Evolutionary conservation across 2,113 vertebrate genomes (phyloP), one percentile per base, ranked within the genome.

Genomic region (Aspidoscelis tigris): DNA sequence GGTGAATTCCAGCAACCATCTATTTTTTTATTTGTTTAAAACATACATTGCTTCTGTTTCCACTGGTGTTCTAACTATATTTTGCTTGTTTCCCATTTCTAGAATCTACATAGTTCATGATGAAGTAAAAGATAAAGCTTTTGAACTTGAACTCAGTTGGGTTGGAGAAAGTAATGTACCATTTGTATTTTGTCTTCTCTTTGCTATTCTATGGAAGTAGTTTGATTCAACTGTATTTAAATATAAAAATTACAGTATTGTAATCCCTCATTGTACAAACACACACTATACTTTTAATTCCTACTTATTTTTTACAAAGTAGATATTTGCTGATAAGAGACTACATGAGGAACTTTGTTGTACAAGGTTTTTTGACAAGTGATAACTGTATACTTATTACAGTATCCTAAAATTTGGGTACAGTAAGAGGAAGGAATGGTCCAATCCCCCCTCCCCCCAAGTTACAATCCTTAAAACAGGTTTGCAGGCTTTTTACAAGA

Each of bases 71-170:
- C 2, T 58, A 43, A 72, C 43, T 41, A 33, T 39, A 14, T 4
- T 43, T 80, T 47, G 71, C 84, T 2, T 83, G 89, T 70, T 91
- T 76, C 90, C 7, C 95, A 2, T 70, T 80, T 95, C n/a, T 91
- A 99, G 99, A 96, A 99, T 99, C 96, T 99, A 99, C 96, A 99
- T 99, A 84, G 98, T 99, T 86, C 99, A 99, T 0, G 99, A 99
- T 89, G 99, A 99, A 96, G 99, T 99, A 88, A 99, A 99, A 94
- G 99, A 99, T 93, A 99, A 99, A 96, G 95, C 99, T 8, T 99
- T 99, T 83, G 99, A 99, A 92, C 79, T 99, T 95, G 99, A 99
- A 93, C 97, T 99, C 92, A 99, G 99, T 95, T 99, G 99, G 99
- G 99, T 99, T 87, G 98, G 98, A 96, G 97, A 99, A 97, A 93